Conservation (phyloP, 2,113 vertebrate genomes). For the Pterocles gutturalis region DNA sequence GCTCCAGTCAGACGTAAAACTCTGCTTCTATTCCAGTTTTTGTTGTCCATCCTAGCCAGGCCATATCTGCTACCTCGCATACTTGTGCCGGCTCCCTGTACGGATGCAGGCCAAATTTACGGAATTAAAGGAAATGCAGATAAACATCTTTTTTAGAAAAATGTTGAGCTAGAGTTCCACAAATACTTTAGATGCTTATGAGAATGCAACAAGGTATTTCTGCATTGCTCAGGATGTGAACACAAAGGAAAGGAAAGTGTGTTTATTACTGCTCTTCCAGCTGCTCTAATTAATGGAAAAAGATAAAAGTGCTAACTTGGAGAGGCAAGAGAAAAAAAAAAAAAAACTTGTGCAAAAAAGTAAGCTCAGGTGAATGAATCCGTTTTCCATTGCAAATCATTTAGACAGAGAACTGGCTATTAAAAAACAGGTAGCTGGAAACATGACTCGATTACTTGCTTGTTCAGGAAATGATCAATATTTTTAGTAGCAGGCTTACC, state of each 20-base stretch:
- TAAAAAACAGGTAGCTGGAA: constrained; percentile 5
- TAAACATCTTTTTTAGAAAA: constrained; percentile 3
- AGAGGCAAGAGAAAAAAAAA: neutral
- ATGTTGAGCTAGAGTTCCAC: neutral
- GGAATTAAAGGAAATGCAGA: constrained; percentile 14
- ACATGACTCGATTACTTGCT: neutral
- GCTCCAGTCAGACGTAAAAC: neutral
- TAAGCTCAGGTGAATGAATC: neutral
- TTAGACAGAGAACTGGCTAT: neutral
- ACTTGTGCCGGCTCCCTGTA: neutral
- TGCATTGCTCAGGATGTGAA: constrained; percentile 4
- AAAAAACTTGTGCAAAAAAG: neutral
- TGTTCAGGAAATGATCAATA: neutral
- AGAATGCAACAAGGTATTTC: constrained; percentile 16
- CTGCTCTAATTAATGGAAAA: constrained; percentile 11
- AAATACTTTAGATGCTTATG: constrained; percentile 24
- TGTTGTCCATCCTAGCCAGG: neutral
- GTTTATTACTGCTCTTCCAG: constrained; percentile 24
- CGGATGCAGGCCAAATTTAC: neutral
- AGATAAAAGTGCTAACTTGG: neutral
- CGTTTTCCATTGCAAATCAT: neutral
- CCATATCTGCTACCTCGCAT: neutral
- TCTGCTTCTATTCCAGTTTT: neutral
- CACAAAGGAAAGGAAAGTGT: constrained; percentile 29
- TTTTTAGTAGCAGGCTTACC: neutral